Conservation (phyloP, 2,888 invertebrate genomes). For the Drosophila robusta region DNA sequence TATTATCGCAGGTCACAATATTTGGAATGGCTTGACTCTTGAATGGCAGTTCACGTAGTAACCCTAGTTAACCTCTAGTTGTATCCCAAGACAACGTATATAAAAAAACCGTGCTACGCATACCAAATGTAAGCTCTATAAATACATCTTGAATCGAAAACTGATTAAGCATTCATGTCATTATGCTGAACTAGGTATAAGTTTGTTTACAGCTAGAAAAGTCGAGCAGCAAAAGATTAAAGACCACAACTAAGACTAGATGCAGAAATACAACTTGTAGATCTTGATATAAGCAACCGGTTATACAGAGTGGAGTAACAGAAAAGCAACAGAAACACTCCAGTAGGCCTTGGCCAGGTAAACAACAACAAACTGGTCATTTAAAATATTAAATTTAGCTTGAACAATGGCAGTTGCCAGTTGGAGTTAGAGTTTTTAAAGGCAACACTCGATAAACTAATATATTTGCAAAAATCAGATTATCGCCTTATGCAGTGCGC, state of each 20-base stretch:
- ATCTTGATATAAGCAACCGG: constrained; percentile 68
- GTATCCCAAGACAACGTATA: constrained; percentile 30
- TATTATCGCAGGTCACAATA: not conserved
- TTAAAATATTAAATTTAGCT: constrained; percentile 25
- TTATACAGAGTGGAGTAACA: constrained; percentile 37
- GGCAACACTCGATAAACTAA: constrained; percentile 13
- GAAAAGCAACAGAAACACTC: constrained; percentile 31
- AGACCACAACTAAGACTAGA: constrained; percentile 32
- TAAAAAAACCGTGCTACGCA: constrained; percentile 47
- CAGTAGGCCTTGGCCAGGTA: constrained; percentile 37
- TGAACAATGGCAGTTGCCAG: constrained; percentile 43
- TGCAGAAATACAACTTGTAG: constrained; percentile 36
- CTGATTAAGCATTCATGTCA: constrained; percentile 58
- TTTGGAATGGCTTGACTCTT: not conserved
- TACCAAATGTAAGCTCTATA: constrained; percentile 42
- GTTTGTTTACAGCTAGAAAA: constrained; percentile 48
- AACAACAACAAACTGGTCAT: constrained; percentile 34
- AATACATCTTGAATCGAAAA: constrained; percentile 36
- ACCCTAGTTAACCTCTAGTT: constrained; percentile 52
- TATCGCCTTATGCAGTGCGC: constrained; percentile 19
- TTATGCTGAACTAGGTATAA: constrained; percentile 4
- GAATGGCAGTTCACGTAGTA: constrained; percentile 30
- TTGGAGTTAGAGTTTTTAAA: constrained; percentile 21
- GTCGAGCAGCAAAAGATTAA: constrained; percentile 54
- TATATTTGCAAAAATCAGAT: constrained; percentile 41